These are phyloP conservation scores for Perognathus longimembris DNA, from an alignment of 2,113 vertebrate genomes.

Conservation along the genomic window DNA sequence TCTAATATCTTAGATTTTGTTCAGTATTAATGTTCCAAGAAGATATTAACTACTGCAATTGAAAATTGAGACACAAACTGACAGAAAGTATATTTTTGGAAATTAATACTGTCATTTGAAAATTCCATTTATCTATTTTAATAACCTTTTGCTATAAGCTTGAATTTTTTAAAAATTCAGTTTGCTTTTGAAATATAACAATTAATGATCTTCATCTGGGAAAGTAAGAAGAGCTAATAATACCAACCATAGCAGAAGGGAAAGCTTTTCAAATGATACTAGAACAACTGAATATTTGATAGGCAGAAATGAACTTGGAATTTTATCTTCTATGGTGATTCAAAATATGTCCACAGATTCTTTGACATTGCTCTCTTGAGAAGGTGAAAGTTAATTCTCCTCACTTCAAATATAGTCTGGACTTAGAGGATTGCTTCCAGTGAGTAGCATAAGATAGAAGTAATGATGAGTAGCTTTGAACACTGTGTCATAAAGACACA, in stretches of 20 bases:
- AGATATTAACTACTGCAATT: constrained; percentile 40
- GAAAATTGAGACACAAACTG: constrained; percentile 48
- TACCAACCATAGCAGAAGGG: background rate
- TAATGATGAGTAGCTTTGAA: background rate
- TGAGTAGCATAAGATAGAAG: background rate
- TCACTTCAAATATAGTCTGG: background rate
- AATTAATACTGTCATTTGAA: constrained; percentile 52
- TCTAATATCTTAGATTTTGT: constrained; percentile 54
- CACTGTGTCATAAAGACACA: background rate
- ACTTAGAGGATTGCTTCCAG: background rate
- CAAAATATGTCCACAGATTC: constrained; percentile 1
- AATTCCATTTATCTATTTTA: constrained; percentile 40
- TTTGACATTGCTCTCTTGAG: background rate
- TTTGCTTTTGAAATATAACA: constrained; percentile 44
- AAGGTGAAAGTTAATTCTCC: background rate
- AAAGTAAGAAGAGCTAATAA: constrained; percentile 27
- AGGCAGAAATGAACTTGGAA: constrained; percentile 29
- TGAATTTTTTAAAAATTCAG: background rate
- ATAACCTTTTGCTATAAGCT: constrained; percentile 17
- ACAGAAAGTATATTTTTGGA: constrained; percentile 39
- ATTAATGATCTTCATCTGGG: constrained; percentile 33
- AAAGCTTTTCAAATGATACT: background rate
- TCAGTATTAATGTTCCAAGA: constrained; percentile 49
- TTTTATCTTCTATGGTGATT: background rate
- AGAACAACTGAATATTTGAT: background rate